Evolutionary conservation across 2,797 vertebrate species (phyloP), one percentile per base, ranked within the genome.

Genomic region (Alfaro cultratus): DNA sequence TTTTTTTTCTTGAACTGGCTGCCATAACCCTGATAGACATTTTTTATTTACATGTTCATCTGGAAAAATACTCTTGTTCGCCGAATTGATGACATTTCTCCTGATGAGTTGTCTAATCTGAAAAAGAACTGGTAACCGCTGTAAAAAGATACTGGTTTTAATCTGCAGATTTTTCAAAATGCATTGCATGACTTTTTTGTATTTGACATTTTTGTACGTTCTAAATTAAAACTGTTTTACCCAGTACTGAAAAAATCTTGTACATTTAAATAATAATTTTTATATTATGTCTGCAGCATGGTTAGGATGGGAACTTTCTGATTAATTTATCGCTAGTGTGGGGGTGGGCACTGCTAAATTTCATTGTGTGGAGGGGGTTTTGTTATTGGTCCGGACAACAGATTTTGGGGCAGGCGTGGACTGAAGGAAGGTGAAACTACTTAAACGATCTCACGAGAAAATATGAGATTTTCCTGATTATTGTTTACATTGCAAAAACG

Each of bases 401-500:
- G 81, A 91, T 93, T 91, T 86, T 5, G 85, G 86, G 89, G 86
- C 92, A 93, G 92, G 94, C 94, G 92, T 95, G 93, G 91, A 93
- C 90, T 85, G 85, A 87, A 82, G 84, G 83, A 91, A 91, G 92
- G 91, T 92, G 90, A 90, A 94, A 91, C 91, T 92, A 89, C 90
- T 93, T 93, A 47, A 91, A 92, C 89, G 93, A 93, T 97, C 97
- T 98, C 97, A 97, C 97, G 97, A 98, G 98, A 97, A 95, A 96
- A 95, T 90, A 91, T 97, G 97, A 96, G 97, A 96, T 97, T 92
- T 97, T 97, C 94, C 95, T 94, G 95, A 97, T 97, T 97, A 96
- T 95, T 97, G 97, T 97, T 97, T 97, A 98, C 96, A 97, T 97
- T 96, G 95, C 90, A 90, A 93, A 95, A 94, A 94, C 95, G 94